These are phyloP conservation scores for Mustela lutreola DNA, from an alignment of 2,113 vertebrate genomes.

Conservation along the genomic window DNA sequence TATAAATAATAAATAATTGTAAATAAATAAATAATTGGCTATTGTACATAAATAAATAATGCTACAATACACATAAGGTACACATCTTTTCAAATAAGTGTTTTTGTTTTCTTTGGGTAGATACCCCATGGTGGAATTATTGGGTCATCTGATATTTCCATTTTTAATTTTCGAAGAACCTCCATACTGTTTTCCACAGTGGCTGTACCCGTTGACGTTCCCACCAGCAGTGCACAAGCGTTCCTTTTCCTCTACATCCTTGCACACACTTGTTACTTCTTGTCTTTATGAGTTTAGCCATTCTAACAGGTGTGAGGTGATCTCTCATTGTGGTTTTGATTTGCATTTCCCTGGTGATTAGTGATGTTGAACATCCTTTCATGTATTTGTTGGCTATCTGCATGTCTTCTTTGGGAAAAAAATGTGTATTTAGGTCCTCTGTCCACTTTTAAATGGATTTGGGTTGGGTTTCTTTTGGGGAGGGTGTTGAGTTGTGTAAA, in stretches of 20 bases:
- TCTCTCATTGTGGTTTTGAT: background rate
- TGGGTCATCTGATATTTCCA: background rate
- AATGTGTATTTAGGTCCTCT: background rate
- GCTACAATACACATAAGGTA: background rate
- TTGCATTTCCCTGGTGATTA: background rate
- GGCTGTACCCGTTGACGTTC: background rate
- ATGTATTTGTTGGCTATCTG: background rate
- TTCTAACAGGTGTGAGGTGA: background rate
- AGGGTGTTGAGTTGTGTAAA: background rate
- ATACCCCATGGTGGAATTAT: background rate
- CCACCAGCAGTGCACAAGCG: background rate
- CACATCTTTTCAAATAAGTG: background rate
- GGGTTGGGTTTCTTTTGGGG: background rate
- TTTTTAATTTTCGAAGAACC: background rate
- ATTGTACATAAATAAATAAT: background rate
- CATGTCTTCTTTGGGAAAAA: background rate
- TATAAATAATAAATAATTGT: background rate
- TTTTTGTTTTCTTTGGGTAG: background rate
- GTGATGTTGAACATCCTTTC: background rate
- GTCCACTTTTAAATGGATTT: background rate
- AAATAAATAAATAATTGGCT: no score
- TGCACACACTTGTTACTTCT: background rate
- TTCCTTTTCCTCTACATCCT: background rate
- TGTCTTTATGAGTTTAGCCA: background rate
- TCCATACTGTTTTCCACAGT: background rate